Evolutionary conservation across 1,140 invertebrate species (phyloP), one percentile per base, ranked within the genome.

Genomic region (Sinonovacula constricta): DNA sequence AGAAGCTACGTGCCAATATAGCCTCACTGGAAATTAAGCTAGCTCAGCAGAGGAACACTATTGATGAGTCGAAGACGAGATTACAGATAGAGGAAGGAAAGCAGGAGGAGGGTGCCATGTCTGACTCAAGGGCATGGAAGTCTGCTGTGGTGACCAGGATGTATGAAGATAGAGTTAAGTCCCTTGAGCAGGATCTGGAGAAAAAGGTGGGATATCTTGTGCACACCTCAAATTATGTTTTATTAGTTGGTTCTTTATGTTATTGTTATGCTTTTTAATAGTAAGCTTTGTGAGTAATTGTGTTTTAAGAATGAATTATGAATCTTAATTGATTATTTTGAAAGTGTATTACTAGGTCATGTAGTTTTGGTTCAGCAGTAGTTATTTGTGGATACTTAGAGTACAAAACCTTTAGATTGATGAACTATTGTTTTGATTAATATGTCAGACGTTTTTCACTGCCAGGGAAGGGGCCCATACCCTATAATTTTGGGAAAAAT

Each of bases 91-190:
- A 88, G 62, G 70, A 83, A 63, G 83, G 68, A 33, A 86, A 80
- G 53, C 77, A 70, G 0, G 70, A 83, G 26, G 78, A 69, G 28
- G 56, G 76, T 14, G 75, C 79, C 3, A 49, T 75, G 2, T 68
- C 84, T 54, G 88, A 90, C 39, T 79, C 81, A 14, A 86, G 88
- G 45, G 88, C 83, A n/a, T 90, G 88, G 88, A 90, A 88, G 75
- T 85, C 88, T 0, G 87, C 85, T 4, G 88, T 90, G 0, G 82
- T 87, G 33, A 89, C 86, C 24, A 57, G 87, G 15, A 89, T 88
- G 86, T 88, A 88, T 59, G 90, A 90, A 71, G 89, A 89, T 24
- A 89, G 88, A 62, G 72, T 90, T 2, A 89, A 85, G 56, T 69
- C 74, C 14, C 57, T 91, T 62, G 86, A 89, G 34, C 60, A 68